Evolutionary conservation across 2,113 vertebrate genomes (phyloP).

Genomic region (Tragulus kanchil): DNA sequence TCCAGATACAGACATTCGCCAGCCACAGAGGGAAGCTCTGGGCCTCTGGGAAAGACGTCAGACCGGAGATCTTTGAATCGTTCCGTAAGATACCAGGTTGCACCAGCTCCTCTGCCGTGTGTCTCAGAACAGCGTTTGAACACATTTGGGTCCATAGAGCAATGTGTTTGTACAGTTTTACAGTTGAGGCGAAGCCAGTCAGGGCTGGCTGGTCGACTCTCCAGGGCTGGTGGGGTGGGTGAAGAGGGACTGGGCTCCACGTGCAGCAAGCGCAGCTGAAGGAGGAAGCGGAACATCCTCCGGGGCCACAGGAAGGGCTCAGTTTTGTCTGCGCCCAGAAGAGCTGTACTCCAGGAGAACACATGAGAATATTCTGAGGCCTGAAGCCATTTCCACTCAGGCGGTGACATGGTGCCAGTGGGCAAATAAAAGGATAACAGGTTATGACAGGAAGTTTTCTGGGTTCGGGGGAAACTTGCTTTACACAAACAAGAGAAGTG

Average conservation of each 20-base stretch:
- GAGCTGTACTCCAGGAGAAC: not conserved
- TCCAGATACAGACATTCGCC: not conserved
- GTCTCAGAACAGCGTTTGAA: not conserved
- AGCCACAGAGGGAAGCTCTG: not conserved
- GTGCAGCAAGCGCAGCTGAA: not conserved
- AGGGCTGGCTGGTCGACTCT: not conserved
- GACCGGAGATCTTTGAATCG: not conserved
- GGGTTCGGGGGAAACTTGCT: not conserved
- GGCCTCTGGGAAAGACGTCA: not conserved
- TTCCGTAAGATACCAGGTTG: not conserved
- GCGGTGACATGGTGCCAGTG: not conserved
- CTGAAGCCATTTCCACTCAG: not conserved
- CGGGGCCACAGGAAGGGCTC: not conserved
- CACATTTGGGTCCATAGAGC: not conserved
- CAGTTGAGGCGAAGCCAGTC: not conserved
- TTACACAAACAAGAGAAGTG: not conserved
- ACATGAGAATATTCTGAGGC: not conserved
- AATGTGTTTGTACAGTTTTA: not conserved
- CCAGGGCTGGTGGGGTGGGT: not conserved
- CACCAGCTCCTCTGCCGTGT: fast-evolving
- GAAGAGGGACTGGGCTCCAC: too few species aligned
- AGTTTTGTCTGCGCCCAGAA: not conserved
- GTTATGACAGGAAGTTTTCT: not conserved
- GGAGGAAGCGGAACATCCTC: not conserved
- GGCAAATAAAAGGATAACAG: not conserved